phyloP scores from a whole-genome alignment of 2,888 invertebrate genomes.

The Brachylomia viminalis region DNA sequence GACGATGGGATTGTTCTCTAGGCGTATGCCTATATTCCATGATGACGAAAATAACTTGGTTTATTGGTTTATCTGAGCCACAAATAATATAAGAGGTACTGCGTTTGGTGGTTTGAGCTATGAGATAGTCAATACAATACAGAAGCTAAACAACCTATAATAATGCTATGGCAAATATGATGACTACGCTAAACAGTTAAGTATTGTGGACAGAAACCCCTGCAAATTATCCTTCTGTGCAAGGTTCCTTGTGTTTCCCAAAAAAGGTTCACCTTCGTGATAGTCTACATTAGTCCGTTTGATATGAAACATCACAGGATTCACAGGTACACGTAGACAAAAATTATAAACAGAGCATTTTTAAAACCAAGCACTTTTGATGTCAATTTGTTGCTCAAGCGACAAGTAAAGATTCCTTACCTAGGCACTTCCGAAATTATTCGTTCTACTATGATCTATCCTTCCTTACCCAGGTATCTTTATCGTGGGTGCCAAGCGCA shows the following conservation, averaged over 20 bases:
- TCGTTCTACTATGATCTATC: neutral
- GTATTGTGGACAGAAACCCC: too few relatives aligned
- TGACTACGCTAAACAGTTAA: neutral
- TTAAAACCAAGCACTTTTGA: neutral
- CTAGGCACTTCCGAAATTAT: neutral
- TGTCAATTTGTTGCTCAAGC: neutral
- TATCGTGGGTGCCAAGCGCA: slow-evolving; percentile 98
- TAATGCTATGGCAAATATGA: neutral
- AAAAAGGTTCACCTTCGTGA: neutral
- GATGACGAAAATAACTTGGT: neutral
- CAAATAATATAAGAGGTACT: neutral
- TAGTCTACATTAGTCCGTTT: neutral
- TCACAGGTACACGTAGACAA: neutral
- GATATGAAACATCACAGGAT: too few relatives aligned
- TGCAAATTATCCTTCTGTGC: neutral
- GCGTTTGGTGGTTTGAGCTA: neutral
- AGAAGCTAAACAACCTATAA: neutral
- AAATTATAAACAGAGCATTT: neutral
- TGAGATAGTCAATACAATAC: too few relatives aligned
- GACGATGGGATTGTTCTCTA: neutral
- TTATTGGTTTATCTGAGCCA: neutral
- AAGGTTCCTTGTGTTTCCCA: neutral
- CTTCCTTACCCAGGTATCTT: slow-evolving; percentile 92
- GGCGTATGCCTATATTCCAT: too few relatives aligned
- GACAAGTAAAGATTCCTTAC: neutral